phyloP scores from a whole-genome alignment of 2,888 invertebrate species.

The Pseudococcus viburni region DNA sequence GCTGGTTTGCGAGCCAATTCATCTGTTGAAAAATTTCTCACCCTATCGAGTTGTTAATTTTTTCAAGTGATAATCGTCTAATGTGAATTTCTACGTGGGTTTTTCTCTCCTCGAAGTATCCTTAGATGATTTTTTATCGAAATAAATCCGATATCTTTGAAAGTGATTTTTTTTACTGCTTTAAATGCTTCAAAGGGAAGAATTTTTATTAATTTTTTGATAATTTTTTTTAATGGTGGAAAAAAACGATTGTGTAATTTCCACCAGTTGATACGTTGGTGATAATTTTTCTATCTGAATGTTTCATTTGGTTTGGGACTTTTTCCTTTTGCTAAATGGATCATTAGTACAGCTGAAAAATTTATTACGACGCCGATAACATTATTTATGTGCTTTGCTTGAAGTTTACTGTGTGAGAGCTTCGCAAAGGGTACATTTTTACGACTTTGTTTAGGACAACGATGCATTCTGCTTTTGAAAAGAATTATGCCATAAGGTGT shows the following conservation, averaged over 20 bases:
- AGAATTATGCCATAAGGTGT: neutral
- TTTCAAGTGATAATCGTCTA: slow-evolving; percentile 26
- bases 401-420: neutral
- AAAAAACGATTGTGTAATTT: neutral
- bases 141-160: neutral
- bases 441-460: neutral
- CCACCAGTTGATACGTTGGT: slow-evolving; percentile 6
- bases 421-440: neutral
- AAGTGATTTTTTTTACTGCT: neutral
- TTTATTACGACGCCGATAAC: neutral
- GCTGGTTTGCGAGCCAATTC: neutral
- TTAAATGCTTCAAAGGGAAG: neutral
- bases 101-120: neutral
- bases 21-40: slow-evolving; percentile 35
- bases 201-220: neutral
- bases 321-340: neutral
- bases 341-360: slow-evolving; percentile 13
- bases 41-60: slow-evolving; percentile 14
- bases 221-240: too few species aligned
- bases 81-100: neutral
- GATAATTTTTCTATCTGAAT: neutral
- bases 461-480: neutral
- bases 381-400: slow-evolving; percentile 5
- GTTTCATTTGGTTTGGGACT: neutral
- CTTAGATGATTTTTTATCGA: neutral